Conservation (phyloP, 1,140 invertebrate genomes). For the Reticulitermes speratus region DNA sequence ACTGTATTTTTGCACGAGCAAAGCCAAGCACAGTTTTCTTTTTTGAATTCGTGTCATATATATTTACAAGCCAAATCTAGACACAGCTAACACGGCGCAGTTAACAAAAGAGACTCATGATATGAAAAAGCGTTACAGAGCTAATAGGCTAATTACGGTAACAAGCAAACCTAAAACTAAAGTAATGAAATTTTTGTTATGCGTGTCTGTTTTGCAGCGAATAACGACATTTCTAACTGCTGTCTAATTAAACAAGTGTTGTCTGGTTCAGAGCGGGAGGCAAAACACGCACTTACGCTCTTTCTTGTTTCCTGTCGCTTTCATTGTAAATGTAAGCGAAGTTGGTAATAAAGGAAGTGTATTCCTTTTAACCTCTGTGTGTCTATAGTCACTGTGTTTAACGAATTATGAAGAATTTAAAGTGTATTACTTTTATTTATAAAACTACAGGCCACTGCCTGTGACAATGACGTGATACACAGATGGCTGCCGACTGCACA, state of each 20-base stretch:
- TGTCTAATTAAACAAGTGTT: constrained; percentile 12
- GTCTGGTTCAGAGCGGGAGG: neutral
- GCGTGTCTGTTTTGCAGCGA: neutral
- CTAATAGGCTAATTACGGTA: neutral
- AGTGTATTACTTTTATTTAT: neutral
- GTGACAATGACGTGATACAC: too few species aligned
- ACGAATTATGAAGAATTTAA: constrained; percentile 4
- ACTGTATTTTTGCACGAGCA: too few species aligned
- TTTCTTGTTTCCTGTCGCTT: neutral
- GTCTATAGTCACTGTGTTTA: neutral
- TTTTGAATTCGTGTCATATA: neutral
- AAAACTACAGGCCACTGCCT: neutral
- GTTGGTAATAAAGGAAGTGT: neutral
- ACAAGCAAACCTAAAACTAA: neutral
- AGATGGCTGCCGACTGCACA: too few species aligned
- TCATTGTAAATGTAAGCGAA: neutral
- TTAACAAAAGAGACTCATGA: neutral
- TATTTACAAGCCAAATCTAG: neutral
- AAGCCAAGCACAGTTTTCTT: too few species aligned
- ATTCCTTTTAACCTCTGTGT: neutral
- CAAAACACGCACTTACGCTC: neutral
- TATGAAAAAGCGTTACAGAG: constrained; percentile 1
- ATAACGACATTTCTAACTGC: constrained; percentile 2
- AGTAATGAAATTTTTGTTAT: neutral
- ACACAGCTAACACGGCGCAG: neutral